Base-by-base conservation (phyloP, 2,113 vertebrate genomes). In the Entosphenus tridentatus region DNA sequence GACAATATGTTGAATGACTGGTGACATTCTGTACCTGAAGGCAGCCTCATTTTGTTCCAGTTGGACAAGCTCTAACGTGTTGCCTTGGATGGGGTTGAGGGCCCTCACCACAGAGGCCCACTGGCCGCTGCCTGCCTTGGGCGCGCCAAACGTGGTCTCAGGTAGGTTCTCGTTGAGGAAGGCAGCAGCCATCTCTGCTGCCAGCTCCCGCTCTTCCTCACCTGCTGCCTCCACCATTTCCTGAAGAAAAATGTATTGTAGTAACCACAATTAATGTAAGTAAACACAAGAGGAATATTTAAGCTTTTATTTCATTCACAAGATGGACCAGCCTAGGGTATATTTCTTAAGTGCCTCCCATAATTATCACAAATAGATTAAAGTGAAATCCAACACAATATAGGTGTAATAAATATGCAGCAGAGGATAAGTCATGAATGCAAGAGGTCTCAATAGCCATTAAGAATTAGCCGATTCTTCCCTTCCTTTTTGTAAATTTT, bases 181-280 rank as follows among this genome's bases (percentile, higher is more conserved):
- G 1, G 89, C 91, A 2, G 92, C 93, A 1, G 93, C 93, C 93
- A 97, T 98, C 79, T 98, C 93, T 2, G 93, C 93, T 8, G 93
- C 93, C 67, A 98, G 76, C 69, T 98, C 93, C 68, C 93, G 77
- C 71, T 98, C 93, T 68, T 98, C 93, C 72, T 98, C 93, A 2
- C 93, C 93, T 0, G 93, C 93, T 11, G 93, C 93, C 78, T 98
- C 93, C 69, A 98, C 93, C 93, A 98, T 98, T 81, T 98, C 93
- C 93, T 98, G 57, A 62, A 72, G 11, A 65, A 2, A 56, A 68
- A 54, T 67, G 12, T 13, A 70, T 57, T 56, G 21, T 16, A 68
- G 21, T 57, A 17, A 39, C 8, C 10, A 14, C 5, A 21, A 65
- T 55, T 16, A 39, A 12, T 17, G n/a, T 57, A 16, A 16, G 17